Base-by-base conservation (phyloP, 1,140 invertebrate species). In the Aradophagus sp. region DNA sequence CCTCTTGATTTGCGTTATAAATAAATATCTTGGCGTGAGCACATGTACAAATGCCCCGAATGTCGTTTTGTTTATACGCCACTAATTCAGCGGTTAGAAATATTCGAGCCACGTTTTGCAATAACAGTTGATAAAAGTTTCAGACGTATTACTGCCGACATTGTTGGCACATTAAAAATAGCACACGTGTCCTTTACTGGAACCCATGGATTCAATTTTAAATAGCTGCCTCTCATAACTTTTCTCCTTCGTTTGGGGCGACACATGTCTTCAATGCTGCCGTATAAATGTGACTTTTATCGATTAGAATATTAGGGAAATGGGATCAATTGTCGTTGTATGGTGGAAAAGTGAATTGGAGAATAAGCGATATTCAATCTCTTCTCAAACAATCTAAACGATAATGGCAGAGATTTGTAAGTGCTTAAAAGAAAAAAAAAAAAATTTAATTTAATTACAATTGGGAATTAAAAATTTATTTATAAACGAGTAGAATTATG, bases 71-170 rank as follows among this genome's bases (percentile, higher is more conserved):
- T 36, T 53, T 36, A 10, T 35, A 36, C 27, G 26, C 32, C 36
- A 31, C 59, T 67, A 67, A 67, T 58, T 68, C 48, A 48, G 35
- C 20, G 17, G 39, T 53, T 34, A 55, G 56, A 52, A 69, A 52
- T 52, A 85, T 85, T 83, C 83, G 73, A 65, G 2, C 77, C 84
- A 86, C 84, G 84, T 86, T 77, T 58, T 5, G 55, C 75, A 79
- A 78, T 84, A 84, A 80, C 76, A 81, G 76, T 84, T 81, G 79
- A 85, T 86, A 84, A 85, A 86, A 85, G 75, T 84, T 86, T 86
- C 78, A 85, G 79, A 78, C 73, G 77, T 80, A 84, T 86, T 86
- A 85, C 84, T 83, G 81, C 77, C 50, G 81, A 75, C 71, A 82
- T 85, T 78, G 77, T 75, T 61, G 76, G 65, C 67, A 85, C 83